phyloP scores from a whole-genome alignment of 2,113 vertebrate species.

The Tragelaphus imberbis region DNA sequence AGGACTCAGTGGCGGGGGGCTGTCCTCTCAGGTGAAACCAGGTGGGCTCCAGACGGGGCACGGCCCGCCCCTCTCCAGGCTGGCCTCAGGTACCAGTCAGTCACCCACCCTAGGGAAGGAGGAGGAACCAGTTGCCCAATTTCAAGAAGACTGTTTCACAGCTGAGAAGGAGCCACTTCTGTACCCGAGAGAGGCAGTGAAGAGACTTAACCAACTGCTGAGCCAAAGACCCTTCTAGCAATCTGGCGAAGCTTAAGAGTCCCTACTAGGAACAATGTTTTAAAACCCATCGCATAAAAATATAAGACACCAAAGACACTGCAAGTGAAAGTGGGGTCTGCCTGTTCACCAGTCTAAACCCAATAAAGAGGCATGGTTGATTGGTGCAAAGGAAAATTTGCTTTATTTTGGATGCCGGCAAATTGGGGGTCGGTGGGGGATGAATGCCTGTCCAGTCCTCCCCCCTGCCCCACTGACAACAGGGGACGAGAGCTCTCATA shows the following conservation, averaged over 20 bases:
- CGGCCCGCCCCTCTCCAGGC: neutral
- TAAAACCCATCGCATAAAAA: neutral
- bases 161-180: neutral
- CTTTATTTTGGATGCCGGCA: neutral
- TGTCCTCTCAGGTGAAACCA: neutral
- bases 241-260: neutral
- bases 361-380: neutral
- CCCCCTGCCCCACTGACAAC: neutral
- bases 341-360: accelerated
- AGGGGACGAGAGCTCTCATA: neutral
- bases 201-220: neutral
- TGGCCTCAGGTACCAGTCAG: neutral
- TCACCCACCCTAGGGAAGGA: neutral
- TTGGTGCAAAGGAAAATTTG: neutral
- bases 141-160: neutral
- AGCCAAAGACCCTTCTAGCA: neutral
- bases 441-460: neutral
- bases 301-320: neutral
- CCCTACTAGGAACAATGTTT: neutral
- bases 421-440: accelerated
- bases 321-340: neutral
- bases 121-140: neutral
- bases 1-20: neutral
- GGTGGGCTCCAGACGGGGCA: neutral
- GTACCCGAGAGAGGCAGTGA: neutral